A percentile compares a stretch with the other conserved stretches of the same genome.
phyloP scores from a whole-genome alignment of 2,888 invertebrate genomes.

The Petrolisthes cinctipes region DNA sequence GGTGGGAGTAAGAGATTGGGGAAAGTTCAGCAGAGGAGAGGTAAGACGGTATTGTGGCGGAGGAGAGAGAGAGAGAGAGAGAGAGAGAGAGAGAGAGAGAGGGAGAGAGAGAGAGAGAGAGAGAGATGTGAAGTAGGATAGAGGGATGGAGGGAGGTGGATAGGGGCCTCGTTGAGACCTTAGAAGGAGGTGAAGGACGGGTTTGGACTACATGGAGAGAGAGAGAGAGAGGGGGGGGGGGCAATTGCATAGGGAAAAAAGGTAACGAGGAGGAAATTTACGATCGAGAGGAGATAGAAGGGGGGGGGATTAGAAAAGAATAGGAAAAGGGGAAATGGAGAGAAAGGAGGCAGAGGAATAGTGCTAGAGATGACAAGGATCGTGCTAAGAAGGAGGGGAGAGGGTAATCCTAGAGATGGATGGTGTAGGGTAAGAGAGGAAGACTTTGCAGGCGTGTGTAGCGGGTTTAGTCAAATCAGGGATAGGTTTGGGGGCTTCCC shows the following conservation, averaged over 20 bases:
- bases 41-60: no score
- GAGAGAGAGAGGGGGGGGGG: no score
- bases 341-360: not conserved
- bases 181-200: not conserved
- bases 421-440: no score
- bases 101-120: not conserved
- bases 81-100: not conserved
- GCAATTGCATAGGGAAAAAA: no score
- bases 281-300: not conserved
- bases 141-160: not conserved
- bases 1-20: not conserved
- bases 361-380: not conserved
- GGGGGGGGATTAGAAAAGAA: not conserved
- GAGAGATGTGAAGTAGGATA: not conserved
- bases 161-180: not conserved
- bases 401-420: not conserved
- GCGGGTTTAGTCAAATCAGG: no score
- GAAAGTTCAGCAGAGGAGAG: no score
- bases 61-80: not conserved
- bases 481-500: no score
- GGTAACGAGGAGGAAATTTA: no score
- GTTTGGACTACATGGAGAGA: not conserved
- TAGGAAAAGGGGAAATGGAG: not conserved
- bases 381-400: not conserved
- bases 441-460: no score